Evolutionary conservation across 1,140 invertebrate species (phyloP).

Genomic region (Hesperophylax magnus): DNA sequence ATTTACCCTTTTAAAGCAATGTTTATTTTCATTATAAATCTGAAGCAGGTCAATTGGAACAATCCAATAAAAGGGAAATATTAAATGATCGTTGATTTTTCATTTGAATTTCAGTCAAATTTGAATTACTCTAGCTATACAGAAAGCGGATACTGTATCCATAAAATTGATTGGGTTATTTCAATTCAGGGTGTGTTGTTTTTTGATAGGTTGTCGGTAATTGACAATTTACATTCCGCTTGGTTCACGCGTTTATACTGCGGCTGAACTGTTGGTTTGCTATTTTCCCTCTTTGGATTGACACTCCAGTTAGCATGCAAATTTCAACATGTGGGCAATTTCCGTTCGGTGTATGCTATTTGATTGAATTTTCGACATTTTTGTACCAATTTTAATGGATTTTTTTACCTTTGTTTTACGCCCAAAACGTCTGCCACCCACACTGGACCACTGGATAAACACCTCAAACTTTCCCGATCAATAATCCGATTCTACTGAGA

Average conservation of each 20-base stretch:
- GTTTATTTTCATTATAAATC: conserved; percentile 5
- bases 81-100: no score
- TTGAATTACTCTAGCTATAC: no score
- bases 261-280: not conserved
- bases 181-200: no score
- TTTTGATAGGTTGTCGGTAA: not conserved
- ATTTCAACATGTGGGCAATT: conserved; percentile 13
- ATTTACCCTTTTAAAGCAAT: not conserved
- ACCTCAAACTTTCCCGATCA: not conserved
- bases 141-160: no score
- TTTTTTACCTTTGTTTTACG: conserved; percentile 25
- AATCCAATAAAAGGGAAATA: no score
- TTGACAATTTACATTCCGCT: not conserved
- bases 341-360: not conserved
- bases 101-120: no score
- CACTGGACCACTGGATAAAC: not conserved
- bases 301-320: conserved; percentile 8
- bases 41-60: not conserved
- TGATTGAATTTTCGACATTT: not conserved
- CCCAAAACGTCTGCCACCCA: conserved; percentile 21
- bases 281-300: not conserved
- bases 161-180: no score
- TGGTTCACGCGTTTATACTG: no score
- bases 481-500: no score
- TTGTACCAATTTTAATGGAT: conserved; percentile 33